phyloP scores from a whole-genome alignment of 2,888 invertebrate genomes.

The Drosophila percnosoma region DNA sequence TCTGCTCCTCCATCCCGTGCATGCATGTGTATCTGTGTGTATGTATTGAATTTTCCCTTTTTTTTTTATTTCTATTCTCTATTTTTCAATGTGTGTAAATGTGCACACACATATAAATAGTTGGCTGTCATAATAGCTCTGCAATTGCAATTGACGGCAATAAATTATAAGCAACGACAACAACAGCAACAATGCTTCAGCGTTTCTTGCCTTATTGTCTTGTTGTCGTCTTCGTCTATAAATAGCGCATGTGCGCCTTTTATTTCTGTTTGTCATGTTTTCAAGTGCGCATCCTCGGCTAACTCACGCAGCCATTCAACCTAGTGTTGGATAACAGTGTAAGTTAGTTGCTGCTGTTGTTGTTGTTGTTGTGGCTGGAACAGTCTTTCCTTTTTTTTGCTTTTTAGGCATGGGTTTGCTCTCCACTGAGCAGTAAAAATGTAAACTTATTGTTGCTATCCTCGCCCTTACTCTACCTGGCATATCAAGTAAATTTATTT shows the following conservation, averaged over 20 bases:
- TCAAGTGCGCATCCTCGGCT: neutral
- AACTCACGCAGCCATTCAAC: slow-evolving; percentile 29
- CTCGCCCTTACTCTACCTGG: slow-evolving; percentile 1
- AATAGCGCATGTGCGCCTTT: slow-evolving; percentile 28
- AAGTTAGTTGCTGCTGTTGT: neutral
- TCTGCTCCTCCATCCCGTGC: neutral
- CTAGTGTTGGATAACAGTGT: slow-evolving; percentile 5
- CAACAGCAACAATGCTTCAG: slow-evolving; percentile 8
- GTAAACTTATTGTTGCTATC: neutral
- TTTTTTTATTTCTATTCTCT: neutral
- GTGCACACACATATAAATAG: slow-evolving; percentile 13
- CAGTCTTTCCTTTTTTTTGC: neutral
- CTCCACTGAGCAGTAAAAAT: neutral
- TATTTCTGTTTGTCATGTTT: neutral
- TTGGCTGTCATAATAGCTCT: slow-evolving; percentile 45
- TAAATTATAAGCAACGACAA: slow-evolving; percentile 62
- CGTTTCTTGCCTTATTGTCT: neutral
- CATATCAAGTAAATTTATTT: slow-evolving; percentile 81
- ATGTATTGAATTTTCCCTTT: slow-evolving; percentile 9
- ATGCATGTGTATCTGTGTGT: slow-evolving; percentile 2
- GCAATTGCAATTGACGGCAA: slow-evolving; percentile 62
- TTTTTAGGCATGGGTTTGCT: neutral
- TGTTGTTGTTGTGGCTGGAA: neutral
- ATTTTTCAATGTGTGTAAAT: neutral
- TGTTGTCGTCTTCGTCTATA: slow-evolving; percentile 23